phyloP scores from a whole-genome alignment of 2,797 vertebrate species.

The Pteronotus mesoamericanus region DNA sequence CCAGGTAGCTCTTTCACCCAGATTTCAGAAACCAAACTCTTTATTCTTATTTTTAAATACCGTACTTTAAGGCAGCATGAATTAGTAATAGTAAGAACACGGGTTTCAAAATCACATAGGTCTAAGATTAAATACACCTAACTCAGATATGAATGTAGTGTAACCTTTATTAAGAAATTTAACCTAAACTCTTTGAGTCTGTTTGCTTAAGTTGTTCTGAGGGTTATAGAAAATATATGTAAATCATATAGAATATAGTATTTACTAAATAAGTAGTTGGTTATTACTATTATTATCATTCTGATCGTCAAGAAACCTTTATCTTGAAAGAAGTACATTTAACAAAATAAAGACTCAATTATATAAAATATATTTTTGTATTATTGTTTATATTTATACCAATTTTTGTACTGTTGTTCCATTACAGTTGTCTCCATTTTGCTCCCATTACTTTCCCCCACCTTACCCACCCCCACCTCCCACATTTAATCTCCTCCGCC shows the following conservation, averaged over 20 bases:
- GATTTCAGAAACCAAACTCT: background rate
- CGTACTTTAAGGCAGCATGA: background rate
- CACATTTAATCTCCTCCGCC: too few relatives aligned
- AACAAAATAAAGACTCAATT: background rate
- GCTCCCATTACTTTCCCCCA: too few relatives aligned
- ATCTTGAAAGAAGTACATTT: background rate
- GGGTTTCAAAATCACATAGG: slow-evolving; percentile 8
- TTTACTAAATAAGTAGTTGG: background rate
- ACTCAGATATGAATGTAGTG: background rate
- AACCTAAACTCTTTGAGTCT: background rate
- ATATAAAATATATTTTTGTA: background rate
- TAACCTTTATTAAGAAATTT: background rate
- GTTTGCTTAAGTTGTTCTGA: background rate
- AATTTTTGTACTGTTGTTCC: too few relatives aligned
- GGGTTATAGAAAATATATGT: slow-evolving; percentile 13
- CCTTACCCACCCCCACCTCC: too few relatives aligned
- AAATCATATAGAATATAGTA: background rate
- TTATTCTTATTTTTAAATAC: background rate
- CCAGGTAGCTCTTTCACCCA: background rate
- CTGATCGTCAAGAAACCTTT: background rate
- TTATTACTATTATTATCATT: background rate
- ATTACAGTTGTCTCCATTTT: too few relatives aligned
- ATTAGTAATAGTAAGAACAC: slow-evolving; percentile 24
- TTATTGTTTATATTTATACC: too few relatives aligned
- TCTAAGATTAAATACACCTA: background rate